Evolutionary conservation across 2,113 vertebrate species (phyloP).

Genomic region (Macquaria australasica): DNA sequence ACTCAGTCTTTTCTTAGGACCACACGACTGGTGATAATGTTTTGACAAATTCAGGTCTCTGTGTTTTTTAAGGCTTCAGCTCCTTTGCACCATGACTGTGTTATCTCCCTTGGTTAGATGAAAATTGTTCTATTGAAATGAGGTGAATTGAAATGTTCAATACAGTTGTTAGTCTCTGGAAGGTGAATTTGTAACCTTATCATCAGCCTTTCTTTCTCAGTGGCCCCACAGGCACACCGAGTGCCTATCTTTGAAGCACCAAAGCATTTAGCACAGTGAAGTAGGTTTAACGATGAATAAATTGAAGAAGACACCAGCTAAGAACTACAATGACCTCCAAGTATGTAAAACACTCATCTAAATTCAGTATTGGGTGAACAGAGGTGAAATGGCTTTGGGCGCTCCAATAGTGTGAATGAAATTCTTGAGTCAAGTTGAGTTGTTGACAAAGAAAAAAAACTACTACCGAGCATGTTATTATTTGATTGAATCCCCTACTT

Average conservation of each 20-base stretch:
- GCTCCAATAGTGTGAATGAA: background rate
- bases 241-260: constrained; percentile 10
- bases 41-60: background rate
- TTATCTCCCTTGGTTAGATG: background rate
- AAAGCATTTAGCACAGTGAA: constrained; percentile 4
- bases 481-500: background rate
- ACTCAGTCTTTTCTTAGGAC: background rate
- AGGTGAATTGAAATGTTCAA: constrained; percentile 20
- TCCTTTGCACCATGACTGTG: background rate
- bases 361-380: background rate
- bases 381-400: constrained; percentile 18
- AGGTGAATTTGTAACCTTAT: constrained; percentile 16
- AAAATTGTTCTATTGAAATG: constrained; percentile 2
- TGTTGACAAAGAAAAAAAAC: constrained; percentile 37
- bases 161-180: background rate
- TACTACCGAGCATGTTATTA: background rate
- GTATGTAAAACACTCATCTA: constrained; percentile 4
- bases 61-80: constrained; percentile 5
- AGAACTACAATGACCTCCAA: constrained; percentile 30
- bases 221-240: background rate
- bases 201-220: background rate
- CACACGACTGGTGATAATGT: background rate
- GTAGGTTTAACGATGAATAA: constrained; percentile 9
- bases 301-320: background rate
- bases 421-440: background rate